Evolutionary conservation across 2,888 invertebrate species (phyloP), one percentile per base, ranked within the genome.

Genomic region (Pachymerium ferrugineum): DNA sequence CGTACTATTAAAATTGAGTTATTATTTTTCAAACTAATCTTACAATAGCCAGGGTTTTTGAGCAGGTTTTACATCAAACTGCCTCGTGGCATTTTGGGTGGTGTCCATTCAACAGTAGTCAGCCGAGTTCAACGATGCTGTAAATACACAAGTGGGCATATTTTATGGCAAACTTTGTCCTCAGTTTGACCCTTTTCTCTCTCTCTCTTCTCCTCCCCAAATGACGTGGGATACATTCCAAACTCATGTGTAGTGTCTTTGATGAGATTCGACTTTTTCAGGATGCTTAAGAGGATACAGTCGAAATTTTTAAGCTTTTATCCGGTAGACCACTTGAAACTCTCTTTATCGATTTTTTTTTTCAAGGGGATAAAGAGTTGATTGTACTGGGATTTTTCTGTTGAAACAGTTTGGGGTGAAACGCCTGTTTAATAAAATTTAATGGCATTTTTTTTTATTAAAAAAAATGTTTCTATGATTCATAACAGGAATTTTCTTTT

Each of bases 111-210:
- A 16, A 47, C 47, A 22, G 47, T 47, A 47, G 47, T 47, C 47
- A 19, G 6, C 16, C 16, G 47, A 47, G 14, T 16, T 42, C 3
- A 47, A 16, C 47, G 47, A 47, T 47, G 47, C 47, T 19, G 8
- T 47, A 47, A 47, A 47, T 16, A 47, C n/a, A n/a, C 47, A 47
- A 47, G 47, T 47, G 47, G 19, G 19, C 6, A 14, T 47, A 16
- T 47, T 47, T 47, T 47, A 47, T 47, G 47, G 47, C 47, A 16
- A 22, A 47, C 47, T 47, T 47, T 47, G 47, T 47, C 47, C 47
- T n/a, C 47, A n/a, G 47, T 47, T 47, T 47, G 47, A 47, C 47
- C 47, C 47, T 47, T 19, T n/a, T n/a, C n/a, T n/a, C n/a, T n/a
- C n/a, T n/a, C n/a, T n/a, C n/a, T n/a, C n/a, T n/a, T n/a, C n/a